Evolutionary conservation across 53 echinoderm and acorn worm species (phyloP), one percentile per base, ranked within the genome.

Genomic region (Temnopleurus reevesii): DNA sequence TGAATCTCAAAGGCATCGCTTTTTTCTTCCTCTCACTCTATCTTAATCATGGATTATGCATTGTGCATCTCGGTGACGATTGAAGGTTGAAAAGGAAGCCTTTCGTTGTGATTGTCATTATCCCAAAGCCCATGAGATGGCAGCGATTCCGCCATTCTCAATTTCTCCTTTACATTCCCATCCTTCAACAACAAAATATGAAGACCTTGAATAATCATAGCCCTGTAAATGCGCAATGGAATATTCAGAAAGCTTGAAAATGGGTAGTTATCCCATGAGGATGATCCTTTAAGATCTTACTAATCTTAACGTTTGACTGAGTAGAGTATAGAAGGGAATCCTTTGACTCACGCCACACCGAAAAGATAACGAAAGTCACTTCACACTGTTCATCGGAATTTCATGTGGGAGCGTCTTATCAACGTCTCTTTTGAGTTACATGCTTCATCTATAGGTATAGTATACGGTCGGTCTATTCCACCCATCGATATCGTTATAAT

Each of bases 21-120:
- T 76, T 45, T 23, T 5, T 45, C 23, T 35, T 34, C 35, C 31
- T 35, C 33, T 6, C 31, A 31, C 36, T 36, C 36, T 65, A 10
- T 66, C 17, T 66, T 71, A 71, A 41, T 71, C 71, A 71, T 71
- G 71, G 71, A 71, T 71, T 71, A 71, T 36, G 38, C 71, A 71
- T 41, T 41, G 41, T 63, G 15, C 30, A 27, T 41, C 41, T 71
- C 41, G 41, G 41, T 21, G 15, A 41, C 41, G 43, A 71, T 41
- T 41, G 71, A 71, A 71, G 36, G 36, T 38, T n/a, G 41, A 38
- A 31, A 31, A 71, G 41, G 71, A 41, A 41, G 71, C 71, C 8
- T 71, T 71, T 41, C 71, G 21, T 6, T 15, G 34, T 63, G 63
- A 63, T 63, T 63, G 41, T 71, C 71, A 71, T 71, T 43, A 71